Evolutionary conservation across 2,113 vertebrate genomes (phyloP).

Genomic region (Pristiophorus japonicus): DNA sequence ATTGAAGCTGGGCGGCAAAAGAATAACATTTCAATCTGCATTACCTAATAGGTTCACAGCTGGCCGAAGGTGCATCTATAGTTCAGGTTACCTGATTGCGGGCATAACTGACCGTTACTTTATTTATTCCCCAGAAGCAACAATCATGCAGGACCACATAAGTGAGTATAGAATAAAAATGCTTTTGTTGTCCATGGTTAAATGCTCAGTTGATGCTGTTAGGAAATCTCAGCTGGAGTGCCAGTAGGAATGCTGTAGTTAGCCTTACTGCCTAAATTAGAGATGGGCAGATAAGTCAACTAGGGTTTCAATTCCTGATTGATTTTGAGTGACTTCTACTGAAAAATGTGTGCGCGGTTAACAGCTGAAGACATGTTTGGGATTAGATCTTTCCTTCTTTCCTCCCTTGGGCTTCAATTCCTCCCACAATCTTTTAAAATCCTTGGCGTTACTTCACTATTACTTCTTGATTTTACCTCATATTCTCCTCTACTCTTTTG

Average conservation of each 20-base stretch:
- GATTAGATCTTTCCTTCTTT: background rate
- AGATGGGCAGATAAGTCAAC: background rate
- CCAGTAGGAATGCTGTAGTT: background rate
- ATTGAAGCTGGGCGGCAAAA: slow-evolving; percentile 48
- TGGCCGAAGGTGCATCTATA: slow-evolving; percentile 65
- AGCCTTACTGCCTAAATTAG: background rate
- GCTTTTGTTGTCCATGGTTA: background rate
- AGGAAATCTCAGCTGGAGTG: background rate
- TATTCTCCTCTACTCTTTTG: background rate
- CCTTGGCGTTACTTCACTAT: background rate
- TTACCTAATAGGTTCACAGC: slow-evolving; percentile 55
- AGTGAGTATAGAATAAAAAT: slow-evolving; percentile 48
- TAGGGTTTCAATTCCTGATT: background rate
- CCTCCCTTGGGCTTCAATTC: background rate
- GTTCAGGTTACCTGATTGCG: slow-evolving; percentile 57
- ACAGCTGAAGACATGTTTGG: background rate
- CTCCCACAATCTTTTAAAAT: background rate
- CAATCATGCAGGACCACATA: slow-evolving; percentile 55
- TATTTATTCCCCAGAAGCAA: slow-evolving; percentile 38
- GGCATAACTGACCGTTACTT: slow-evolving; percentile 66
- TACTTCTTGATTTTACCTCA: background rate
- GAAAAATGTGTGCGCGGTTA: background rate
- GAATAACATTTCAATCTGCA: slow-evolving; percentile 55
- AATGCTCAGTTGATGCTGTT: background rate
- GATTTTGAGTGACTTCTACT: background rate